Evolutionary conservation across 2,888 invertebrate species (phyloP), one percentile per base, ranked within the genome.

Genomic region (Dermolepida albohirtum): DNA sequence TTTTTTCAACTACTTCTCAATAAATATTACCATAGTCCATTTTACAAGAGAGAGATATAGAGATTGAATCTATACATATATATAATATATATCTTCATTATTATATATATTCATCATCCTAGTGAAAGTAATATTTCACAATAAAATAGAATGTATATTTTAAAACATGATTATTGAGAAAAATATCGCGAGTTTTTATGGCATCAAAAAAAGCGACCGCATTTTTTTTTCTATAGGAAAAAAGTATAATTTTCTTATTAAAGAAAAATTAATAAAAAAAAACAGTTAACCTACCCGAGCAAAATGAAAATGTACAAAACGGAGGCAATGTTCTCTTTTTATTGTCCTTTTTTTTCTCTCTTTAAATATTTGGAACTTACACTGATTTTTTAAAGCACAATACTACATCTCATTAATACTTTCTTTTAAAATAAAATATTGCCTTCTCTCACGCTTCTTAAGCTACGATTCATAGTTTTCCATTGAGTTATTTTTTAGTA

Each of bases 51-150:
- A 22, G 49, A 17, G 11, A 22, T 16, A 47, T 47, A 17, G 17
- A 17, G 11, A 16, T 49, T 49, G 17, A 22, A 22, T 17, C 10
- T 49, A 49, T 49, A 49, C 49, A 49, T 16, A 43, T 57, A 34
- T 52, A 34, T 34, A 34, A 5, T 34, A 27, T 44, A 39, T 22
- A 43, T 44, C 16, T 40, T 16, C n/a, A 54, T 8, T 63, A 63
- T 41, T 64, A 67, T 57, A 57, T 66, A 43, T 57, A 55, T 40
- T 2, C 57, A 22, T 16, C 49, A 49, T 64, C 59, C 70, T 67
- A 70, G 72, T 71, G 72, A 68, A 72, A 72, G 71, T 73, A 72
- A 73, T 64, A 71, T 71, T 71, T 71, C 70, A 67, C 29, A 43
- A 27, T 64, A 41, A 52, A 66, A 39, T 39, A 5, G 2, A 7